Evolutionary conservation across 2,888 invertebrate species (phyloP).

Genomic region (Campoletis raptor): DNA sequence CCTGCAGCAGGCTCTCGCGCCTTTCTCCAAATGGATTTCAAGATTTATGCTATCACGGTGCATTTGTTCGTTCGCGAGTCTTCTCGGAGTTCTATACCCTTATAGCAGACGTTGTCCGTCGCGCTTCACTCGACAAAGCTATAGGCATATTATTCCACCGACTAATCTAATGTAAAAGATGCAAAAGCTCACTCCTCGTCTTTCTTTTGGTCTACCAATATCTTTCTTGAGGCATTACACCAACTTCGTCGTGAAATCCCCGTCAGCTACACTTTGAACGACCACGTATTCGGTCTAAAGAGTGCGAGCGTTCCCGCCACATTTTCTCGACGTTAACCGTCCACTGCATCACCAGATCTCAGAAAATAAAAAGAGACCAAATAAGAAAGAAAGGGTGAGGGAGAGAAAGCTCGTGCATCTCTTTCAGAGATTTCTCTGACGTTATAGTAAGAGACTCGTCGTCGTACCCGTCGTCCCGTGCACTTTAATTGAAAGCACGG

Average conservation of each 20-base stretch:
- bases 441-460: slow-evolving; percentile 51
- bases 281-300: slow-evolving; percentile 29
- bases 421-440: slow-evolving; percentile 58
- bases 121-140: slow-evolving; percentile 53
- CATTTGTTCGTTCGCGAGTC: slow-evolving; percentile 82
- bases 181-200: slow-evolving; percentile 22
- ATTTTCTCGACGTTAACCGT: slow-evolving; percentile 42
- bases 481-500: slow-evolving; percentile 74
- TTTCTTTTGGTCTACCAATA: slow-evolving; percentile 45
- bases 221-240: slow-evolving; percentile 38
- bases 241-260: slow-evolving; percentile 51
- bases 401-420: slow-evolving; percentile 32
- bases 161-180: slow-evolving; percentile 12
- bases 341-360: slow-evolving; percentile 58
- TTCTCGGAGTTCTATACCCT: slow-evolving; percentile 67
- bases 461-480: slow-evolving; percentile 55
- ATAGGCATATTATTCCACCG: slow-evolving; percentile 1
- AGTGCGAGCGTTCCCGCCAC: slow-evolving; percentile 48
- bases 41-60: slow-evolving; percentile 85
- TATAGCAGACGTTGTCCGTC: slow-evolving; percentile 56
- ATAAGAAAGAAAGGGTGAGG: slow-evolving; percentile 47
- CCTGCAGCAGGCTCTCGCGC: slow-evolving; percentile 81
- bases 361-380: slow-evolving; percentile 48
- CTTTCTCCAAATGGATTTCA: slow-evolving; percentile 84
- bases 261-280: slow-evolving; percentile 51